phyloP scores from a whole-genome alignment of 1,140 invertebrate genomes.

The Potamilus streckersoni region DNA sequence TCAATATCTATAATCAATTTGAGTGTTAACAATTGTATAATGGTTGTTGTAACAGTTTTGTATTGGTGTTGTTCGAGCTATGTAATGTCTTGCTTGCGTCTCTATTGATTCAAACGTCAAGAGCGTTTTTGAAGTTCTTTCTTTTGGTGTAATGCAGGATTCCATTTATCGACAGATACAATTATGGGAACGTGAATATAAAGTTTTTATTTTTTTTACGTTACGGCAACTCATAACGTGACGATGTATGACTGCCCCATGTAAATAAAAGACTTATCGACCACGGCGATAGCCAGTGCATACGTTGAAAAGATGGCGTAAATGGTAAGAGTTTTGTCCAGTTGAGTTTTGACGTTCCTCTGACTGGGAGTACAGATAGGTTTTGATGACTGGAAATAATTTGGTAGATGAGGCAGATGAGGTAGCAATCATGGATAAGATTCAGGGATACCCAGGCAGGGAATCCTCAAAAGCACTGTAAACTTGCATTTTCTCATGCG shows the following conservation, averaged over 20 bases:
- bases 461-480: slow-evolving; percentile 47
- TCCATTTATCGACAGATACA: background rate
- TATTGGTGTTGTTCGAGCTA: too few relatives aligned
- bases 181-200: slow-evolving; percentile 28
- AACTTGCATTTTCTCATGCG: slow-evolving; percentile 52
- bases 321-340: slow-evolving; percentile 42
- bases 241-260: slow-evolving; percentile 38
- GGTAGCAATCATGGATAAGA: slow-evolving; percentile 45
- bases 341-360: slow-evolving; percentile 13
- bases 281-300: slow-evolving; percentile 38
- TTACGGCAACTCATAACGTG: slow-evolving; percentile 45
- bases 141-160: too few relatives aligned
- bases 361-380: background rate
- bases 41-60: too few relatives aligned
- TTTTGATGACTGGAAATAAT: slow-evolving; percentile 26
- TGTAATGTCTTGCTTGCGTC: too few relatives aligned
- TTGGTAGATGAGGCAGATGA: slow-evolving; percentile 51
- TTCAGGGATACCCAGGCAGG: slow-evolving; percentile 50
- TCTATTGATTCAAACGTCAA: too few relatives aligned
- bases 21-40: too few relatives aligned
- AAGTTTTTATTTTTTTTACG: slow-evolving; percentile 40
- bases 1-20: too few relatives aligned
- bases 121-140: too few relatives aligned
- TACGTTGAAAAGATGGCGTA: slow-evolving; percentile 47
- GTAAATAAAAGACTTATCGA: slow-evolving; percentile 30